Evolutionary conservation across 2,113 vertebrate genomes (phyloP), one percentile per base, ranked within the genome.

Genomic region (Dasyornis broadbenti): DNA sequence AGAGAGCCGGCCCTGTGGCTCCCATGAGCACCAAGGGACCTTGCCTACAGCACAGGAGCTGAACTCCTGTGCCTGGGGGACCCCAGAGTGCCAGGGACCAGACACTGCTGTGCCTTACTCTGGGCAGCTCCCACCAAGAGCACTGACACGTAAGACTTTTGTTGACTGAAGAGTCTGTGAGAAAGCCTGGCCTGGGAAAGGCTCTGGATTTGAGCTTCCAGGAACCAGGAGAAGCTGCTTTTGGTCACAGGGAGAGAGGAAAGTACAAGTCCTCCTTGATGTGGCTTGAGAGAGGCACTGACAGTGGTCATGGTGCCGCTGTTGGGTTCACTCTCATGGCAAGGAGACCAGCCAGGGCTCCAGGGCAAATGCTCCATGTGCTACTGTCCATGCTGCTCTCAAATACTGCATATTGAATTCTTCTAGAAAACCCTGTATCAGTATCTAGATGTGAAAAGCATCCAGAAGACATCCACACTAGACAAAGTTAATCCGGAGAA

Each of bases 21-120:
- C 6, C 82, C 45, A 9, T 0, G 5, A 24, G 35, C 4, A 2
- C 37, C 1, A 1, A 33, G 23, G 56, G n/a, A 71, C 35, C 31
- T 66, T 45, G 45, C 56, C 60, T 39, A 3, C 2, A 2, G 64
- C 68, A 61, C 30, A 57, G 68, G 47, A 84, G 31, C 77, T 54
- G 40, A 4, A 1, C 39, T 61, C 37, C 47, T 39, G 44, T 71
- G 47, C 68, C 33, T 13, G 27, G 39, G 13, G 19, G 26, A 45
- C 56, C 26, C 40, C 63, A 33, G 59, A 72, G 44, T 24, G 10
- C 35, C 53, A 45, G 54, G 44, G 37, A 14, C 42, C 72, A 73
- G 61, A 14, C 7, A 26, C 20, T 15, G 20, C 54, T 24, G 39
- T 5, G 10, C 4, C 0, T 45, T 53, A 44, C 87, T 76, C 26